Base-by-base conservation (phyloP, 1,140 invertebrate genomes). In the Thereuonema tuberculata region DNA sequence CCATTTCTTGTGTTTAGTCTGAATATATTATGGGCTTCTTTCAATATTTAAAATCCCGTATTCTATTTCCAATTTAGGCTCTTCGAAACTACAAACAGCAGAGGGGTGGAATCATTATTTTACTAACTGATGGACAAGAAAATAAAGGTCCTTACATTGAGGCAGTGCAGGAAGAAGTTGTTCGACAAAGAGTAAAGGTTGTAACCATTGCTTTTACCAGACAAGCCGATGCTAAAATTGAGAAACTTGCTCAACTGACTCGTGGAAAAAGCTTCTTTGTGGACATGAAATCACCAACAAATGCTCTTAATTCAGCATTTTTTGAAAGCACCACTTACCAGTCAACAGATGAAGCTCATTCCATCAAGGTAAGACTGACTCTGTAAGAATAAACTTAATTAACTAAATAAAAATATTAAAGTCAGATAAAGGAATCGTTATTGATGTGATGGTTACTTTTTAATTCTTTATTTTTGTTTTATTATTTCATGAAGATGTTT, bases 101-200 rank as follows among this genome's bases (percentile, higher is more conserved):
- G 15, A 54, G 61, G 46, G 61, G 61, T 14, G 64, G 63, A 14
- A 31, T 65, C 12, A 65, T 67, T 9, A 55, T 67, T 46, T 58
- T 67, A 1, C 55, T 67, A 23, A 67, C 65, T 1, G 66, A 67
- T 48, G 66, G 66, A 14, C 61, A 66, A 61, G 65, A 67, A 61
- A 66, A 64, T 37, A 59, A 60, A 9, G 12, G 21, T 5, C 65
- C 65, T 14, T 65, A 56, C 25, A 66, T 67, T 23, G n/a, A 54
- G 15, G 62, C 65, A 14, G 57, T 65, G 1, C n/a, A 60, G 2
- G 56, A 58, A 0, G 48, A 47, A 3, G 26, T 66, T 1, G 15
- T 63, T 12, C 21, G 55, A 15, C 24, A 61, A 5, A 59, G 59
- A 27, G 60, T 62, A 12, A 49, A 59, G 1, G 62, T 67, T 46